Conservation (phyloP, 2,888 invertebrate genomes). For the Cephalotes varians region DNA sequence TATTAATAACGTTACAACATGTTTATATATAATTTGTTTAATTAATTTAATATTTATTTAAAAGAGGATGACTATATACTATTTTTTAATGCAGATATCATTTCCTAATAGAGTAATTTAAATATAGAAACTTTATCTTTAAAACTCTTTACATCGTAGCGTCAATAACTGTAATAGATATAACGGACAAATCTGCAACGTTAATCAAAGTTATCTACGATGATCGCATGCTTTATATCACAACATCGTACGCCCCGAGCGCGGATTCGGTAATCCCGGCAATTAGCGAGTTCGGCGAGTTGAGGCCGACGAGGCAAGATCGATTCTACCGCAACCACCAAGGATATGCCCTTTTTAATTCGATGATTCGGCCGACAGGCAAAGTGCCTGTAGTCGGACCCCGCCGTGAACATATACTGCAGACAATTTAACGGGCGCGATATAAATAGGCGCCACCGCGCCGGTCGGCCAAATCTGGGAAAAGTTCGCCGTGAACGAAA, state of each 20-base stretch:
- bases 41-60: not conserved
- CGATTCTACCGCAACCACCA: conserved; percentile 45
- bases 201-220: conserved; percentile 34
- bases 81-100: not conserved
- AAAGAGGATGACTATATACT: no score
- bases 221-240: not conserved
- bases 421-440: conserved; percentile 52
- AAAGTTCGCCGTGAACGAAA: conserved; percentile 58
- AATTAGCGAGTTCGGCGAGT: conserved; percentile 36
- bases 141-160: not conserved
- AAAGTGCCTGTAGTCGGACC: conserved; percentile 49
- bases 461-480: conserved; percentile 68
- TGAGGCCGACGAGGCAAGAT: conserved; percentile 36
- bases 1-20: no score
- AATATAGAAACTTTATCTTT: not conserved
- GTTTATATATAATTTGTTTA: no score
- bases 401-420: conserved; percentile 41
- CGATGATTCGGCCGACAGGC: conserved; percentile 26
- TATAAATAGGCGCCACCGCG: conserved; percentile 70
- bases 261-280: conserved; percentile 30
- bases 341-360: conserved; percentile 58
- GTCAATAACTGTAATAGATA: not conserved
- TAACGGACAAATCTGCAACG: not conserved
- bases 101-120: not conserved
- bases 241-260: conserved; percentile 8